phyloP scores from a whole-genome alignment of 2,888 invertebrate species.

The Plebejus anna region DNA sequence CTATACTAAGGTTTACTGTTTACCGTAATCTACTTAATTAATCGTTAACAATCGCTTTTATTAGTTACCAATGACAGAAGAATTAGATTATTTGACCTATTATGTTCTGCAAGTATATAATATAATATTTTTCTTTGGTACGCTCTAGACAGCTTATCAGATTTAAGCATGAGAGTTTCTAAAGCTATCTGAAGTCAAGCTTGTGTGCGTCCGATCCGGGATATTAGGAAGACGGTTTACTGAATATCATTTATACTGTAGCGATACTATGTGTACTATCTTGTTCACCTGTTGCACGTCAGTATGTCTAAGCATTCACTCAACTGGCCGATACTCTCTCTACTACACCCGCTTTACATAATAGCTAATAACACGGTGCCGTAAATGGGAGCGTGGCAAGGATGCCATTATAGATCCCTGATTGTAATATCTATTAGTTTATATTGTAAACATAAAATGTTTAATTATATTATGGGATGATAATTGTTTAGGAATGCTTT shows the following conservation, averaged over 20 bases:
- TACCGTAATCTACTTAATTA: too few relatives aligned
- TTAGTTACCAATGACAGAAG: too few relatives aligned
- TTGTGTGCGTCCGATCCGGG: background rate
- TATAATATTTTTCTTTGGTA: background rate
- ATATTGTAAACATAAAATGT: background rate
- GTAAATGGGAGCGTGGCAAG: background rate
- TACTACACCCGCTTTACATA: slow-evolving; percentile 41
- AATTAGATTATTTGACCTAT: background rate
- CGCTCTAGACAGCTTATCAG: background rate
- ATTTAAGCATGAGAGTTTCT: background rate
- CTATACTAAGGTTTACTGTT: too few relatives aligned
- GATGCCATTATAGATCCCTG: background rate
- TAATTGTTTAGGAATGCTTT: background rate
- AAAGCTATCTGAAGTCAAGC: background rate
- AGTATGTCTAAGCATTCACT: slow-evolving; percentile 36
- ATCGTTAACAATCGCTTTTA: too few relatives aligned
- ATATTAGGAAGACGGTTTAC: background rate
- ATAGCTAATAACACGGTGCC: slow-evolving; percentile 25
- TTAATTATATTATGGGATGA: background rate
- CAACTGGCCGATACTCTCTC: slow-evolving; percentile 42
- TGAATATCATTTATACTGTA: background rate
- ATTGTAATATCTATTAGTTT: background rate
- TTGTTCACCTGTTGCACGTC: slow-evolving; percentile 38
- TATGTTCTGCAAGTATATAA: background rate
- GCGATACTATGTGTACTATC: background rate